phyloP scores from a whole-genome alignment of 2,113 vertebrate species.

The Triplophysa siluroides region DNA sequence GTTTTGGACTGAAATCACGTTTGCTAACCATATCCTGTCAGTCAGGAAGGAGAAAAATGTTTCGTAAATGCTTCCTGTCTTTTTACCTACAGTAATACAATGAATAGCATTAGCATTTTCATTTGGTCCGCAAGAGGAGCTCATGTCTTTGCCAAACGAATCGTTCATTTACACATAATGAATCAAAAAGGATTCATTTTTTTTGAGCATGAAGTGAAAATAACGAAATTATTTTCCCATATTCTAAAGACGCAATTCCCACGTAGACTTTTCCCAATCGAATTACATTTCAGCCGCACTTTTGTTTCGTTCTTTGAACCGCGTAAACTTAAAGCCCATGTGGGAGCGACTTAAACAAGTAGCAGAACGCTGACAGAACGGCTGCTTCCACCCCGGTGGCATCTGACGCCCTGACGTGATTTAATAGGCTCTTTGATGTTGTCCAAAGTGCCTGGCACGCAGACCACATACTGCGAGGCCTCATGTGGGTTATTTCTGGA shows the following conservation, averaged over 20 bases:
- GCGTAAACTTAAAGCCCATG: slow-evolving; percentile 1
- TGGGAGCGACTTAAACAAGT: slow-evolving; percentile 25
- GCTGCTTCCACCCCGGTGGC: slow-evolving; percentile 27
- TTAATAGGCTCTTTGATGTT: slow-evolving; percentile 62
- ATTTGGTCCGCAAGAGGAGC: slow-evolving; percentile 9
- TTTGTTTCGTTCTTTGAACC: slow-evolving; percentile 5
- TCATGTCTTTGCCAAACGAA: slow-evolving; percentile 30
- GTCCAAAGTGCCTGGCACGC: slow-evolving; percentile 58
- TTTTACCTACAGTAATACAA: neutral
- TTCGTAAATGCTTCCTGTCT: slow-evolving; percentile 20
- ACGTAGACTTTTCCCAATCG: neutral
- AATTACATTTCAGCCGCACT: slow-evolving; percentile 4
- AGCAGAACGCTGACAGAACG: slow-evolving; percentile 38
- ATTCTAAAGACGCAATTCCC: neutral
- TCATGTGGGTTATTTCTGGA: slow-evolving; percentile 63
- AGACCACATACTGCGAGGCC: slow-evolving; percentile 58
- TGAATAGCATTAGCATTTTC: slow-evolving; percentile 24
- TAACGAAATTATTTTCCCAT: slow-evolving; percentile 25
- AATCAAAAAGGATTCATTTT: slow-evolving; percentile 27
- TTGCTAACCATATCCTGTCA: neutral
- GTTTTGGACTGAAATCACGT: slow-evolving; percentile 3
- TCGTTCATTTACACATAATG: slow-evolving; percentile 20
- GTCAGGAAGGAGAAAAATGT: neutral
- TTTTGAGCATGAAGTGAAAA: slow-evolving; percentile 19
- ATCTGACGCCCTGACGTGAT: slow-evolving; percentile 46